Conservation (phyloP, 2,113 vertebrate genomes). For the Microcebus lehilahytsara region DNA sequence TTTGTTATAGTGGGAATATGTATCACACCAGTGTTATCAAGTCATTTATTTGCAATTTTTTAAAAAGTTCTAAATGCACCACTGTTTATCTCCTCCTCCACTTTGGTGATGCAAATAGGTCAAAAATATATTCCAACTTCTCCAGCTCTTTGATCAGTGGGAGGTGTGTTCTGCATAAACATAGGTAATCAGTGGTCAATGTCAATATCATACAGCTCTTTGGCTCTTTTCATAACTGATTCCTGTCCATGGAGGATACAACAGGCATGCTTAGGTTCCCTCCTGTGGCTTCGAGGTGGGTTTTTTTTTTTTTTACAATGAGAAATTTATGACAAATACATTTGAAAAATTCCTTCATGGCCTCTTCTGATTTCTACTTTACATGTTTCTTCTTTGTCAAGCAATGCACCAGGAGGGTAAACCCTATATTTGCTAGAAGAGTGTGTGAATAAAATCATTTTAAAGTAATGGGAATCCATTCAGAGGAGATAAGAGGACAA, state of each 20-base stretch:
- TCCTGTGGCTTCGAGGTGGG: background rate
- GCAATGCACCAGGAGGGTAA: slow-evolving; percentile 4
- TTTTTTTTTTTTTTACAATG: background rate
- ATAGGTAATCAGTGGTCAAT: background rate
- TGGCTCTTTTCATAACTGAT: background rate
- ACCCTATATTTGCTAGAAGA: background rate
- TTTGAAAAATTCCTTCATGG: slow-evolving; percentile 26
- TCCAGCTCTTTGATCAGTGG: background rate
- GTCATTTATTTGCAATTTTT: background rate
- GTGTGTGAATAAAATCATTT: slow-evolving; percentile 53
- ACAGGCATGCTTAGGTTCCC: background rate
- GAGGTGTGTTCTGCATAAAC: background rate
- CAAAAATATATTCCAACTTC: background rate
- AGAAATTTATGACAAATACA: slow-evolving; percentile 27
- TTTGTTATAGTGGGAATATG: background rate
- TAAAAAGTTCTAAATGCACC: background rate
- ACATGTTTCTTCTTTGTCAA: slow-evolving; percentile 37
- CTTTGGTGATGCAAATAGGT: background rate
- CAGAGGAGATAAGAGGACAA: slow-evolving; percentile 32
- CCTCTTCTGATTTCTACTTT: slow-evolving; percentile 36
- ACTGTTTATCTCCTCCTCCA: background rate
- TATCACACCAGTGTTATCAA: background rate
- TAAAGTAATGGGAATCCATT: slow-evolving; percentile 42
- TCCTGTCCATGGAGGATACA: background rate
- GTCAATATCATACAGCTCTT: background rate